phyloP scores from a whole-genome alignment of 2,888 invertebrate genomes.

The Pantelozetes paolii region DNA sequence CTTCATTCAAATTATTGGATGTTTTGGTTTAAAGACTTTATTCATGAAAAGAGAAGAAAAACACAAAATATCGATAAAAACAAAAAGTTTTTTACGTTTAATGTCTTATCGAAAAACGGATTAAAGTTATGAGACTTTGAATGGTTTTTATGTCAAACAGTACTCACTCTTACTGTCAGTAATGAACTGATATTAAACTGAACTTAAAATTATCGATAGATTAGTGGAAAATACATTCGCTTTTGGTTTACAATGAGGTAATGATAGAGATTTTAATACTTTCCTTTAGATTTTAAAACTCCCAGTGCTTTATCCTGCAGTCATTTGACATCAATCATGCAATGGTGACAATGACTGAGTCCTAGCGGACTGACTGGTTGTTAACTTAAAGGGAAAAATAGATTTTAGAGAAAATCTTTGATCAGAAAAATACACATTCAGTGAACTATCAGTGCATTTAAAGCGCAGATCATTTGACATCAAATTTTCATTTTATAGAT shows the following conservation, averaged over 20 bases:
- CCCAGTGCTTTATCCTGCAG: neutral
- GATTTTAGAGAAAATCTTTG: neutral
- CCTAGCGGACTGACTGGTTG: neutral
- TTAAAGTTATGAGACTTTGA: no score
- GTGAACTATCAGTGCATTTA: neutral
- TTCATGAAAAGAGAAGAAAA: no score
- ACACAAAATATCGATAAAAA: no score
- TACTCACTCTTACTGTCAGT: no score
- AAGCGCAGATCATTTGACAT: constrained; percentile 11
- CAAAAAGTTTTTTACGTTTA: no score
- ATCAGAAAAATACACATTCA: neutral
- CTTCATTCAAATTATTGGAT: no score
- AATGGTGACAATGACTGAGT: constrained; percentile 20
- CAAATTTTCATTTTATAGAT: neutral
- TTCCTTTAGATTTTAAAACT: neutral
- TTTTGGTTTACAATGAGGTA: constrained; percentile 1
- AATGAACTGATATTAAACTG: neutral
- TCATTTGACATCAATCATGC: constrained; percentile 9
- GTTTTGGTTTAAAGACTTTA: no score
- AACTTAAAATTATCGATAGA: neutral
- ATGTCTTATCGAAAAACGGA: no score
- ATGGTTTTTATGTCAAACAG: no score
- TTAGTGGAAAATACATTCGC: neutral
- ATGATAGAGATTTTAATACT: constrained; percentile 3
- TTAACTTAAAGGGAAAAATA: neutral